Base-by-base conservation (phyloP, 2,888 invertebrate species). In the Meghimatium bilineatum region DNA sequence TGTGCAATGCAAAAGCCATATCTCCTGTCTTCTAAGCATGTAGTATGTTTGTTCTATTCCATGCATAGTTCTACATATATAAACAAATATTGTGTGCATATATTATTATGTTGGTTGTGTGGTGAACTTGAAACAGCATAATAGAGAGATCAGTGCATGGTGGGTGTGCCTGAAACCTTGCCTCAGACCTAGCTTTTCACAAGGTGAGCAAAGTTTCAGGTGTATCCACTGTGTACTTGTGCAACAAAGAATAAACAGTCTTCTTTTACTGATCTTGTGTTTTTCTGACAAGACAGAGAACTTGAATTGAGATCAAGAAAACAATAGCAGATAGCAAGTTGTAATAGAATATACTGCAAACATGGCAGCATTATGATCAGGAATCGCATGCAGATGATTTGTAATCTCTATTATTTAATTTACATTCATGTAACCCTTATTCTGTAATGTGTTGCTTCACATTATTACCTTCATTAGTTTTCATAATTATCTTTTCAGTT, bases 201-300 rank as follows among this genome's bases (percentile, higher is more conserved):
- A 88, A 93, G 93, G 93, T 93, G 93, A 93, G 93, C 94, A 94
- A 94, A 93, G 93, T 93, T 93, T 94, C 93, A 94, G 94, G 94
- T 93, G 93, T 93, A 89, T 90, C 85, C 77, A 85, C 83, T 76
- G 78, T 81, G 79, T 79, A 76, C 82, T 56, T 49, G 60, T 29
- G 71, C 88, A 85, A n/a, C 87, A 75, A 26, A 72, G 78, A 63
- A 29, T 23, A 23, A 69, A n/a, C 8, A 17, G 20, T 32, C 20
- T 12, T n/a, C 52, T 1, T 32, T 29, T 32, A 29, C 56, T 49
- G 49, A n/a, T 14, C 23, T 1, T 23, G 32, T n/a, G 52, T 52
- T 17, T 2, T 6, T 29, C 49, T 72, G 1, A 38, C 26, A 17
- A 34, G 34, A 67, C 20, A 56, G 56, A 56, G 17, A 20, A 56